These are phyloP conservation scores for Entomyzon cyanotis DNA, from an alignment of 2,113 vertebrate species.

Conservation along the genomic window DNA sequence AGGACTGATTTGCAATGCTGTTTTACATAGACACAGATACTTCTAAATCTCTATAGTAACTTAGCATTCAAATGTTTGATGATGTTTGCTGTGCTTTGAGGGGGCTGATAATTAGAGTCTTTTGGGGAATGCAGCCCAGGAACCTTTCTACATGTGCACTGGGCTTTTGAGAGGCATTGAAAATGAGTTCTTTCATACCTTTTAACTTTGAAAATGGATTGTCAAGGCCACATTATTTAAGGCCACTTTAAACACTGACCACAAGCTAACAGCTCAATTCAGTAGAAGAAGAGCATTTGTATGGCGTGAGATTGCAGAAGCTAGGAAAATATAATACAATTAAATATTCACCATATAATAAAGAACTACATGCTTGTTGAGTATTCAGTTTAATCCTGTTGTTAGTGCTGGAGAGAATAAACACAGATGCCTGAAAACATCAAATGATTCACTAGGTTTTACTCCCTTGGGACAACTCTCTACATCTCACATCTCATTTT, in stretches of 20 bases:
- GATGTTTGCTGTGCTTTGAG: neutral
- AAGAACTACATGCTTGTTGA: slow-evolving; percentile 42
- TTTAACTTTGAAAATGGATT: slow-evolving; percentile 39
- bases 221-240: slow-evolving; percentile 30
- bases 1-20: neutral
- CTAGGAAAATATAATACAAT: slow-evolving; percentile 30
- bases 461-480: slow-evolving; percentile 58
- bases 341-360: slow-evolving; percentile 30
- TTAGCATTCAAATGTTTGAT: neutral
- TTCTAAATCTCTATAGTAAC: neutral
- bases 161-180: slow-evolving; percentile 20
- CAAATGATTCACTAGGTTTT: slow-evolving; percentile 63
- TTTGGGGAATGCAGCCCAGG: neutral
- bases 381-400: slow-evolving; percentile 57
- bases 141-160: neutral
- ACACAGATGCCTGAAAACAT: slow-evolving; percentile 61
- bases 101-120: neutral
- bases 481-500: slow-evolving; percentile 53
- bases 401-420: slow-evolving; percentile 52
- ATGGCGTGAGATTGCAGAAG: neutral
- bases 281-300: neutral
- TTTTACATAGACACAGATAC: neutral
- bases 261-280: slow-evolving; percentile 27
- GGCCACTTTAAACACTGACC: slow-evolving; percentile 34
- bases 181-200: slow-evolving; percentile 13